A percentile compares a stretch with the other conserved stretches of the same genome.
Evolutionary conservation across 2,113 vertebrate species (phyloP).

Genomic region (Crypturellus undulatus): DNA sequence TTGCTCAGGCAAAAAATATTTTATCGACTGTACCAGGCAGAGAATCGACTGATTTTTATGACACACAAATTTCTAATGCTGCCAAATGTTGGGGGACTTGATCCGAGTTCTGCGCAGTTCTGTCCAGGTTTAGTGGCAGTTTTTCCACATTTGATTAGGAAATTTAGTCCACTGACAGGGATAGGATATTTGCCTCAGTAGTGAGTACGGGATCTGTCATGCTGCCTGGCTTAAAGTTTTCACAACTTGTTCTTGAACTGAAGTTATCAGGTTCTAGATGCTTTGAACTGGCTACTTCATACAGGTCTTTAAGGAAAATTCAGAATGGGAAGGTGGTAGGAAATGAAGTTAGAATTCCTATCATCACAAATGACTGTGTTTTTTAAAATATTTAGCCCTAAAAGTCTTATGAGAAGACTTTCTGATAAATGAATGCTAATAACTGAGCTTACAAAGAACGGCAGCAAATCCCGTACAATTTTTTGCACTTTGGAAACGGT

Average conservation of each 20-base stretch:
- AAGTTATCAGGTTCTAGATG: neutral
- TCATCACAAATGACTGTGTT: neutral
- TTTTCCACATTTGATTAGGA: neutral
- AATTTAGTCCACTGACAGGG: neutral
- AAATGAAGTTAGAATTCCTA: neutral
- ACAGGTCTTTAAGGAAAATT: neutral
- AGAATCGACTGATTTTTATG: neutral
- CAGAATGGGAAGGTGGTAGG: neutral
- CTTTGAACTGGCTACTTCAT: neutral
- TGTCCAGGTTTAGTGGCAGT: neutral
- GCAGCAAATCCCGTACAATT: neutral
- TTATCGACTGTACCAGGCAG: neutral
- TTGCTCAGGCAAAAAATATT: neutral
- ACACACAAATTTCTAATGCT: neutral
- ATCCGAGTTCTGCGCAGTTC: neutral
- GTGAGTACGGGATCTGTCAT: neutral
- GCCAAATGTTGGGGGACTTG: neutral
- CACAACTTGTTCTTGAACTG: neutral
- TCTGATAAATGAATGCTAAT: neutral
- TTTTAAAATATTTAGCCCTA: neutral
- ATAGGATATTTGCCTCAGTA: neutral
- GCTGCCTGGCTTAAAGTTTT: neutral
- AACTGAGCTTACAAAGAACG: neutral
- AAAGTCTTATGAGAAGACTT: neutral
- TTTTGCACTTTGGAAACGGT: constrained; percentile 44